A percentile compares a stretch with the other conserved stretches of the same genome.
Conservation (phyloP, 2,797 vertebrate species). For the Babyrousa celebensis region DNA sequence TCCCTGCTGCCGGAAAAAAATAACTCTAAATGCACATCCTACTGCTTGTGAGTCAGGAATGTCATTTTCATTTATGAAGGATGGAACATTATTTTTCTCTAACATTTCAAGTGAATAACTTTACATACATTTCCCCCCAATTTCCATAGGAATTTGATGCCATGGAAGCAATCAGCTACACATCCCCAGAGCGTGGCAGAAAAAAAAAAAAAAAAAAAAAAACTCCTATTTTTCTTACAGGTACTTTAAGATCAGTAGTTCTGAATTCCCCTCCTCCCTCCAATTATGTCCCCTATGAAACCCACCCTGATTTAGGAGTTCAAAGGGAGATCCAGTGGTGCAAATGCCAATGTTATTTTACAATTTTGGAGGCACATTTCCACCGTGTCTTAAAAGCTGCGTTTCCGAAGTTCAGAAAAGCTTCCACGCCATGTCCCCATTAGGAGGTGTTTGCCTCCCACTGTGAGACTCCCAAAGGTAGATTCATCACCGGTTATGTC, state of each 20-base stretch:
- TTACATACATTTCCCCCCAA: conserved; percentile 81
- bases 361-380: conserved; percentile 45
- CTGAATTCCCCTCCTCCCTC: conserved; percentile 54
- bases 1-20: conserved; percentile 32
- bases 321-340: background rate
- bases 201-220: too few species aligned
- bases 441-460: conserved; percentile 52
- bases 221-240: conserved; percentile 71
- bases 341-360: conserved; percentile 62
- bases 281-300: conserved; percentile 19
- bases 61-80: conserved; percentile 87
- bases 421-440: background rate
- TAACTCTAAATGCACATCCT: conserved; percentile 80
- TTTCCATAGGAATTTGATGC: conserved; percentile 85
- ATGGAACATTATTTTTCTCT: conserved; percentile 85
- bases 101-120: conserved; percentile 86
- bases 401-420: conserved; percentile 64
- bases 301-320: conserved; percentile 7
- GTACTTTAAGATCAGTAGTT: conserved; percentile 73
- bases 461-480: conserved; percentile 27
- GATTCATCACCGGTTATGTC: conserved; percentile 36
- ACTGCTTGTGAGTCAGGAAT: conserved; percentile 84
- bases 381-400: conserved; percentile 61
- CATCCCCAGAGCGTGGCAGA: conserved; percentile 73
- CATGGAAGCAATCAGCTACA: conserved; percentile 73